These are phyloP conservation scores for Lithobates pipiens DNA, from an alignment of 2,797 vertebrate genomes.

Conservation along the genomic window DNA sequence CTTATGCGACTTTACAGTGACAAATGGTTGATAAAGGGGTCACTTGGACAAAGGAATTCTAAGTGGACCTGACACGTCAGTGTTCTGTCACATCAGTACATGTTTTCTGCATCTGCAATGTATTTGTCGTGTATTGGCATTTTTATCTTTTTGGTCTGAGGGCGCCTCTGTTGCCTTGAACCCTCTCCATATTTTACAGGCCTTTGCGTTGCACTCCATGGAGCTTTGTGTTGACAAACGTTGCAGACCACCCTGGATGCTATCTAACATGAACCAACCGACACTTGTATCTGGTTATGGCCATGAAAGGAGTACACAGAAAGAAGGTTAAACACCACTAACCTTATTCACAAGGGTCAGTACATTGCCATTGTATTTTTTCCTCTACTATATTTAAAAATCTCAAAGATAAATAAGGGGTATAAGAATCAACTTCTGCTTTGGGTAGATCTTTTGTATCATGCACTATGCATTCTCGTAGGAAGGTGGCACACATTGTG, in stretches of 20 bases:
- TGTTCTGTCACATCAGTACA: no score
- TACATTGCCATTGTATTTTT: not conserved
- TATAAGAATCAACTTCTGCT: constrained; percentile 69
- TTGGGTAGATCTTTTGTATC: constrained; percentile 69
- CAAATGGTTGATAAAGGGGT: no score
- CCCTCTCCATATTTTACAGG: no score
- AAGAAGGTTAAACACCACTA: not conserved
- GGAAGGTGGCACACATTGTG: constrained; percentile 72
- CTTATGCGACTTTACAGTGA: no score
- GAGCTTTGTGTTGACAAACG: no score
- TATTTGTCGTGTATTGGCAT: no score
- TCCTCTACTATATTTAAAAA: constrained; percentile 3
- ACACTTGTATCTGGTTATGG: not conserved
- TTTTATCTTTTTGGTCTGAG: no score
- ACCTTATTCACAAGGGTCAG: not conserved
- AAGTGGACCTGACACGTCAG: no score
- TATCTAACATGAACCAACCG: not conserved
- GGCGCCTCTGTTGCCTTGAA: no score
- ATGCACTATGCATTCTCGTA: constrained; percentile 78
- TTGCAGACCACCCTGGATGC: not conserved
- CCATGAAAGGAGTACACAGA: not conserved
- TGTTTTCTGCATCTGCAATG: no score
- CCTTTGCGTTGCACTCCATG: no score
- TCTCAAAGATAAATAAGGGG: constrained; percentile 54
- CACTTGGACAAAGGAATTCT: no score